Evolutionary conservation across 2,113 vertebrate species (phyloP), one percentile per base, ranked within the genome.

Genomic region (Tachuris rubrigastra): DNA sequence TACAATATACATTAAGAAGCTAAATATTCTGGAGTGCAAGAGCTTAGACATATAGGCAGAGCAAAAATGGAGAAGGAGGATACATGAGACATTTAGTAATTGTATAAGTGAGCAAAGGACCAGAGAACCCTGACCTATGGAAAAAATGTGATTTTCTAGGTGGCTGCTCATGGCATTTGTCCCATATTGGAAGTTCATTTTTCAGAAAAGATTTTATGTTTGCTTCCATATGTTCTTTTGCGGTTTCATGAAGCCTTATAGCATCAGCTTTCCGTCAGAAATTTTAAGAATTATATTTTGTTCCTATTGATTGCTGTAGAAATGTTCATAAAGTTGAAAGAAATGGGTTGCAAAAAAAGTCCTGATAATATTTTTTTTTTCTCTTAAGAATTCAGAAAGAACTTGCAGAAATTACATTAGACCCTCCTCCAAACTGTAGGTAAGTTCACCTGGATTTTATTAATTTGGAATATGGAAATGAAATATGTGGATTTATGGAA

Each of bases 381-480:
- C 93, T 74, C 85, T 94, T 97, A 79, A 99, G 99, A 98, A 99
- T 99, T 98, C 99, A 99, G 97, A 99, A 99, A 91, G 99, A 99
- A 97, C 99, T 99, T 76, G 99, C 99, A 94, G 99, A 99, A 98
- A 99, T 99, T 97, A 99, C 99, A 67, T 98, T 99, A 98, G 99
- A 99, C 89, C 99, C 99, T 52, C 99, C 99, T 97, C 99, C 99
- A 49, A 99, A 99, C 98, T 99, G 99, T 98, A 99, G 99, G 99
- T 99, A 98, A 99, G 98, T 98, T 97, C 62, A 90, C 75, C 35
- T 41, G 81, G 88, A 66, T 97, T 97, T 97, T 97, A 89, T 96
- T 91, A 37, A 74, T 91, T 94, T 97, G 77, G 62, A 81, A 74
- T 93, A 59, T 62, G 41, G 19, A 76, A 88, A 76, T 44, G 6